These are phyloP conservation scores for Drosophila equinoxialis DNA, from an alignment of 1,140 invertebrate genomes.

Conservation along the genomic window DNA sequence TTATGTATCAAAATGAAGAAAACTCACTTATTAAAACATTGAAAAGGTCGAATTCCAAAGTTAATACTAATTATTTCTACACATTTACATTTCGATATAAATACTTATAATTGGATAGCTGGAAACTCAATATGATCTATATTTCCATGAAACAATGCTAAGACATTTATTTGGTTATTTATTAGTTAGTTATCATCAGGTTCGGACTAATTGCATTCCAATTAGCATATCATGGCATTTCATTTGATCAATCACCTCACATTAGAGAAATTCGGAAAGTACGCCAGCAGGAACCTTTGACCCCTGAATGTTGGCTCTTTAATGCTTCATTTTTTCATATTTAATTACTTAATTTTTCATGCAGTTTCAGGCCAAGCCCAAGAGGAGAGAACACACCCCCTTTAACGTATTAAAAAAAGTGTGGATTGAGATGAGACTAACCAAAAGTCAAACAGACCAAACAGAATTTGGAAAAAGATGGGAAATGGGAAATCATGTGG, in stretches of 20 bases:
- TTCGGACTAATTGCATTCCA: not conserved
- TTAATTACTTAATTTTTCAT: slow-evolving; percentile 82
- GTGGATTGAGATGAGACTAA: slow-evolving; percentile 20
- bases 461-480: slow-evolving; percentile 10
- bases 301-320: not conserved
- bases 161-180: too few relatives aligned
- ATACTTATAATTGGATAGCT: too few relatives aligned
- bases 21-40: too few relatives aligned
- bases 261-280: not conserved
- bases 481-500: slow-evolving; percentile 21
- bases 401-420: not conserved
- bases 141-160: too few relatives aligned
- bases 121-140: too few relatives aligned
- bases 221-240: not conserved
- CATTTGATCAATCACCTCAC: not conserved
- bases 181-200: too few relatives aligned
- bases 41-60: too few relatives aligned
- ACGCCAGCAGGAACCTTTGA: not conserved
- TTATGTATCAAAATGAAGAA: too few relatives aligned
- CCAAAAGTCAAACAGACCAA: slow-evolving; percentile 3
- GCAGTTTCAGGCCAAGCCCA: slow-evolving; percentile 71
- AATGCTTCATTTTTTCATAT: slow-evolving; percentile 31
- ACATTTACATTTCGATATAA: too few relatives aligned
- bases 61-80: too few relatives aligned
- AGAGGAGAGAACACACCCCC: slow-evolving; percentile 41